These are phyloP conservation scores for Oryzias melastigma DNA, from an alignment of 2,113 vertebrate genomes.

Conservation along the genomic window DNA sequence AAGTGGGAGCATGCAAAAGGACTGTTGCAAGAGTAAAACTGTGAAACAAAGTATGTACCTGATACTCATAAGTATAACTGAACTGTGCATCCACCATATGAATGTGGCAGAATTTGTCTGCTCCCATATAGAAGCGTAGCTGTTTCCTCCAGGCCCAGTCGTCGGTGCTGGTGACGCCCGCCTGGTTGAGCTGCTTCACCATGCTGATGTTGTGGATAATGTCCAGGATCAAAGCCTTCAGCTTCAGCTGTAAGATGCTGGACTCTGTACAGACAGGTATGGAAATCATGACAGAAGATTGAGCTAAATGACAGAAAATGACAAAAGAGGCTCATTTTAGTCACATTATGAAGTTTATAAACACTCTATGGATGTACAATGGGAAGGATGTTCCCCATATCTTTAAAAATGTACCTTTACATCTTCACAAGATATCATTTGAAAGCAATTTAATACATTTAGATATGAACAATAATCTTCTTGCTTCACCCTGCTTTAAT, in stretches of 20 bases:
- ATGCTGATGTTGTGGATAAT: conserved; percentile 95
- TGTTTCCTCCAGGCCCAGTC: conserved; percentile 95
- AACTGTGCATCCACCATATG: conserved; percentile 96
- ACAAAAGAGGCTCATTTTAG: background rate
- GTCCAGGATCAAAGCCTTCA: conserved; percentile 95
- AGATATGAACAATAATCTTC: too few species aligned
- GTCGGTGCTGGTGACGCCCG: conserved; percentile 76
- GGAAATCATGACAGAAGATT: background rate
- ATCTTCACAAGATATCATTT: too few species aligned
- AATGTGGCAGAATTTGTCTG: conserved; percentile 81
- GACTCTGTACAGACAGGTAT: conserved; percentile 72
- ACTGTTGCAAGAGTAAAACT: background rate
- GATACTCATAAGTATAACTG: conserved; percentile 95
- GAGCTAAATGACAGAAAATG: background rate
- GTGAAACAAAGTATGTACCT: conserved; percentile 75
- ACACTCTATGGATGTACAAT: background rate
- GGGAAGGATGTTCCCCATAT: background rate
- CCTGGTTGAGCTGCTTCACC: conserved; percentile 85
- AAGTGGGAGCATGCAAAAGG: background rate
- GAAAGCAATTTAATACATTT: too few species aligned
- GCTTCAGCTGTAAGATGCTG: conserved; percentile 87
- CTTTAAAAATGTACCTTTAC: too few species aligned
- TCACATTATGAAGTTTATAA: background rate
- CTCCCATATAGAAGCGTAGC: conserved; percentile 90
- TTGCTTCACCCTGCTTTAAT: too few species aligned